Evolutionary conservation across 2,888 invertebrate species (phyloP), one percentile per base, ranked within the genome.

Genomic region (Eristalinus sepulchralis): DNA sequence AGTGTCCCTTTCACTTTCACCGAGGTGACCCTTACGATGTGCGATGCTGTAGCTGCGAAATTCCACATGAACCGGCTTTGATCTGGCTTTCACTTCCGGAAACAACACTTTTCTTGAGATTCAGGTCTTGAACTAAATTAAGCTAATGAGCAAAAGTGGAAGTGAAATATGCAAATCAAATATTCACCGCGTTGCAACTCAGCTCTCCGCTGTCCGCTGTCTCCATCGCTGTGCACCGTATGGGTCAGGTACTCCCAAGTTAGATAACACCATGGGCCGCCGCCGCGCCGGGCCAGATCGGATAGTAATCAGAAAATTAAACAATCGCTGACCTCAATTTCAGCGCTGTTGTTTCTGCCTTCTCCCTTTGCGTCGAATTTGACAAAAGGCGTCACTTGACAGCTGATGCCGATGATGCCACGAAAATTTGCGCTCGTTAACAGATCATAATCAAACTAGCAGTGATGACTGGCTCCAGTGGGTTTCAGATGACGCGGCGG

Each of bases 241-340:
- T 71, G 24, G 71, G 71, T 60, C 39, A 71, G 71, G 59, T 36
- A 60, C 71, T 31, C 2, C 13, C 33, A 24, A 9, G 36, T 64
- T 75, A 64, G 64, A 75, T 66, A 66, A 75, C 59, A 64, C 39
- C 39, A 36, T 57, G 57, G 47, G 62, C 6, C 39, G 39, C n/a
- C 57, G 24, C 11, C 34, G 47, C n/a, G 24, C 47, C 63, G 62
- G 34, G 63, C 34, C 17, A 59, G n/a, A 24, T 73, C 55, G 8
- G 27, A 64, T 57, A 64, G 36, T 57, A 64, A 64, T 36, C 55
- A 47, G 47, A 47, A 36, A 73, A 73, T 31, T 66, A 75, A 75
- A 75, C 75, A 75, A 59, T 59, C 39, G 27, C 47, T 66, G 75
- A 59, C 75, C 75, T 47, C 66, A 34, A 47, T 59, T 66, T 66